Evolutionary conservation across 2,888 invertebrate species (phyloP), one percentile per base, ranked within the genome.

Genomic region (Leucozona laternaria): DNA sequence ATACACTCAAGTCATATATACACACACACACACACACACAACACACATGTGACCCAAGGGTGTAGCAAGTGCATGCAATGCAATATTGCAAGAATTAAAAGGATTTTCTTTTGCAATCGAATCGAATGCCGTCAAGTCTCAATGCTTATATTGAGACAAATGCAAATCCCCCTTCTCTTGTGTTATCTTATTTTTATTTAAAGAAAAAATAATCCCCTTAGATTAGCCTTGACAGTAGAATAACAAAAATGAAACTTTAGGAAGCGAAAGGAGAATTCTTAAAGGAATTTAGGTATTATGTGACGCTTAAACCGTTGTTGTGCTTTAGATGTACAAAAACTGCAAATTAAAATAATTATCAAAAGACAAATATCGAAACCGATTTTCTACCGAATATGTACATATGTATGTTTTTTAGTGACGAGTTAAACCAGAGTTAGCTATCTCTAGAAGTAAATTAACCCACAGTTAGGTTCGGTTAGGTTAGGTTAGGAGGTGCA

Each of bases 11-110:
- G 60, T 22, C 22, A n/a, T 17, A 40, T n/a, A 37, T 0, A 2
- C n/a, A n/a, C n/a, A n/a, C n/a, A n/a, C n/a, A 1, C 15, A 28
- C 43, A 22, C 17, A 45, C 6, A 17, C 3, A 31, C 28, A 43
- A 17, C 31, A 48, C 68, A 53, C 68, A 68, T 68, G 53, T 53
- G 68, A 66, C 34, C 68, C 68, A 68, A 50, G 50, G 68, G 53
- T 68, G 37, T 11, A n/a, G 25, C 25, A 25, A 15, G 50, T 5
- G 48, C 66, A 68, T 11, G 17, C 20, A 34, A 20, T 22, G 45
- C 28, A 22, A 34, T 53, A 48, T 17, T 34, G 20, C 0, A 37
- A 53, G 34, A 25, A 37, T 53, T 68, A 25, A 68, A 68, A 68
- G 68, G 68, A 68, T 68, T 68, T 53, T 28, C 64, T 20, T 53